Evolutionary conservation across 2,797 vertebrate species (phyloP).

Genomic region (Neosilurus hyrtlii): DNA sequence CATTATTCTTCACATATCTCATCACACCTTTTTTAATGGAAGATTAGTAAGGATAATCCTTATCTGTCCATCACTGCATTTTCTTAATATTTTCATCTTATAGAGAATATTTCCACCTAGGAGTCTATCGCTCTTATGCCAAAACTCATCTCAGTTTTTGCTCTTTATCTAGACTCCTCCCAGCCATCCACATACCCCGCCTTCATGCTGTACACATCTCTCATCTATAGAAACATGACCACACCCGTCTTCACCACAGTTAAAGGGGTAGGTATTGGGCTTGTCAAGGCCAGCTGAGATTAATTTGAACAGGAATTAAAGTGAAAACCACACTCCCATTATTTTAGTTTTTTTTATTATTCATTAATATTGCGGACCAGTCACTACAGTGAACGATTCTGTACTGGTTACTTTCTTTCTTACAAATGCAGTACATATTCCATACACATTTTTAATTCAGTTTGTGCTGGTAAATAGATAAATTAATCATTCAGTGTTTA

Average conservation of each 20-base stretch:
- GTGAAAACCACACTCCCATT: not conserved
- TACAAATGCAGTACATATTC: too few species aligned
- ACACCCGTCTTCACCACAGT: constrained; percentile 88
- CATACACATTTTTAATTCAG: too few species aligned
- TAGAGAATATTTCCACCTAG: not conserved
- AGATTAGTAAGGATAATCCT: not conserved
- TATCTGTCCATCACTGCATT: not conserved
- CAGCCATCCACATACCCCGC: constrained; percentile 78
- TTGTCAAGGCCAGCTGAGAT: not conserved
- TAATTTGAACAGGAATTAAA: not conserved
- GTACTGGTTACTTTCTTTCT: not conserved
- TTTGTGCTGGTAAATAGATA: too few species aligned
- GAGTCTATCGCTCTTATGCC: not conserved
- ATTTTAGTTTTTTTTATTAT: too few species aligned
- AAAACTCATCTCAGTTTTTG: constrained; percentile 8
- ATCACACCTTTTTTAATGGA: not conserved
- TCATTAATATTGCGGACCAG: not conserved
- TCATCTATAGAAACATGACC: constrained; percentile 91
- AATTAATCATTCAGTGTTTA: not conserved
- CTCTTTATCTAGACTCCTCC: constrained; percentile 73
- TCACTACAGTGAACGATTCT: not conserved
- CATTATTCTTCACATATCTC: not conserved
- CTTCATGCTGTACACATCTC: constrained; percentile 87
- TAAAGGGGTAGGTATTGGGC: constrained; percentile 82
- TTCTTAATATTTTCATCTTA: not conserved